Base-by-base conservation (phyloP, 2,797 vertebrate species). In the Rhinophrynus dorsalis region DNA sequence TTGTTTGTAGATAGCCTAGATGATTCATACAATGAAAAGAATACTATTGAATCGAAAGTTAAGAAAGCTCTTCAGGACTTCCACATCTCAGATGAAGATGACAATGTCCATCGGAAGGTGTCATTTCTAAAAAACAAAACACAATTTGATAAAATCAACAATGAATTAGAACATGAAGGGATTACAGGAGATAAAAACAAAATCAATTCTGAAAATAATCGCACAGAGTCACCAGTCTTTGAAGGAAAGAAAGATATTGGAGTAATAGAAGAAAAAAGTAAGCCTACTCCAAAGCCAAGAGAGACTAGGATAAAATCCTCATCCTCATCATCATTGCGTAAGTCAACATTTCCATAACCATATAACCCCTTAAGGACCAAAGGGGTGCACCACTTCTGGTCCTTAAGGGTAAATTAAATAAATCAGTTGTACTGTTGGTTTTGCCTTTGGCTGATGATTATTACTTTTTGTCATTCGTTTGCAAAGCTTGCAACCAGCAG, bases 61-160 rank as follows among this genome's bases (percentile, higher is more conserved):
- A 87, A 79, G 2, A 84, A 89, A 76, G 58, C 80, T 66, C 42
- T 50, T 17, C 87, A 86, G 67, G 74, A 88, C 73, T 93, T 94
- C 77, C 75, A 84, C 2, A 66, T 91, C 59, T 90, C 89, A 32
- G 91, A 93, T 10, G 84, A 90, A 35, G 91, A 92, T 50, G 82
- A 78, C 4, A 66, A 78, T 4, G 88, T 69, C 48, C 83, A 79
- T 38, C 88, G 91, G 70, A 91, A 82, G 79, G 83, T 87, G 24
- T 86, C 85, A 2, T 90, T 91, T 77, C 74, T 93, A 77, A 94
- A 95, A 85, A 86, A 77, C 13, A 84, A 79, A 76, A 84, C 65
- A 61, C 54, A 67, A 13, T 23, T 18, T 3, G 78, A 73, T 50
- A 32, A 0, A 74, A 62, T 10, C 8, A 30, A 68, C 26, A 62